Evolutionary conservation across 2,888 invertebrate species (phyloP).

Genomic region (Microctonus brassicae): DNA sequence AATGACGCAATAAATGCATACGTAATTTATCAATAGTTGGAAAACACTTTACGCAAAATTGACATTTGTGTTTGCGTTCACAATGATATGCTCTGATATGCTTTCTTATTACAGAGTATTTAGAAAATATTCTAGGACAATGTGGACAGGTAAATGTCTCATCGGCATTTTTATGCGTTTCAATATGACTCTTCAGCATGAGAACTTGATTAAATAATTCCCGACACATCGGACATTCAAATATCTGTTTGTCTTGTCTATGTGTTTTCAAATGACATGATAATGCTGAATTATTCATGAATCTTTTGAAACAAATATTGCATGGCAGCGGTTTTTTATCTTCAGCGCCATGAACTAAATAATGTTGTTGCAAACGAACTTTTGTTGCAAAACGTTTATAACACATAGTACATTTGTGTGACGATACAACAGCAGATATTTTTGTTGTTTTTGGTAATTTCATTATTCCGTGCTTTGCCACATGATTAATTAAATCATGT

Average conservation of each 20-base stretch:
- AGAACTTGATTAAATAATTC: slow-evolving; percentile 77
- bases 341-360: slow-evolving; percentile 77
- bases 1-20: slow-evolving; percentile 76
- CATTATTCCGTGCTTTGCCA: slow-evolving; percentile 68
- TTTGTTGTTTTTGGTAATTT: slow-evolving; percentile 58
- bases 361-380: slow-evolving; percentile 76
- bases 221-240: slow-evolving; percentile 82
- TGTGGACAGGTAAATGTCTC: slow-evolving; percentile 79
- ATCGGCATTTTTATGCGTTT: slow-evolving; percentile 74
- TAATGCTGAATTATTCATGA: slow-evolving; percentile 80
- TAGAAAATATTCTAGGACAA: slow-evolving; percentile 75
- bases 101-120: slow-evolving; percentile 80
- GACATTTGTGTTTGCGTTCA: slow-evolving; percentile 77
- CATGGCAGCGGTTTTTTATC: slow-evolving; percentile 80
- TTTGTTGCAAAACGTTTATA: slow-evolving; percentile 77
- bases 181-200: slow-evolving; percentile 77
- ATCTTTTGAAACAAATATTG: slow-evolving; percentile 76
- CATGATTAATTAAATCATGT: slow-evolving; percentile 70
- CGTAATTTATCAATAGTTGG: slow-evolving; percentile 80
- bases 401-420: slow-evolving; percentile 76
- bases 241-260: slow-evolving; percentile 74
- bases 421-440: slow-evolving; percentile 62
- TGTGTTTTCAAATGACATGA: slow-evolving; percentile 81
- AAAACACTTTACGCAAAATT: slow-evolving; percentile 79
- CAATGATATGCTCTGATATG: slow-evolving; percentile 83